Evolutionary conservation across 2,888 invertebrate species (phyloP).

Genomic region (Heptascelio sp.): DNA sequence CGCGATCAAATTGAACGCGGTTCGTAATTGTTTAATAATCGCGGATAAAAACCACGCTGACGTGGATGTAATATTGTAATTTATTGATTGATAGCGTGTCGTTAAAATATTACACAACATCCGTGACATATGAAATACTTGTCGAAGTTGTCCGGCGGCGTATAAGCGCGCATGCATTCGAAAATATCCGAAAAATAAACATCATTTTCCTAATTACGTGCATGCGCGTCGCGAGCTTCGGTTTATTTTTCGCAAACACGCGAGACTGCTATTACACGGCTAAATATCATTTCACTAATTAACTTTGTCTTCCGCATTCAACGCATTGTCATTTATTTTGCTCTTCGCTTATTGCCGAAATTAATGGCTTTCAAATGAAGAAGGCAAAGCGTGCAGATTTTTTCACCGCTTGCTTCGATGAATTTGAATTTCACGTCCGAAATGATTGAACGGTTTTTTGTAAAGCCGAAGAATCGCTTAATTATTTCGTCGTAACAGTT

Average conservation of each 20-base stretch:
- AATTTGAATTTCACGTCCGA: constrained; percentile 22
- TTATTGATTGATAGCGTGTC: constrained; percentile 62
- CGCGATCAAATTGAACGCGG: background rate
- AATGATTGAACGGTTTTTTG: background rate
- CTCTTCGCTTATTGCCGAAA: constrained; percentile 22
- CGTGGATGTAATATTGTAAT: constrained; percentile 47
- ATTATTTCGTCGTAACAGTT: constrained; percentile 47
- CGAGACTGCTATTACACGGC: constrained; percentile 71
- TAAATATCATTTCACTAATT: constrained; percentile 78
- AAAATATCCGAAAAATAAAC: constrained; percentile 72
- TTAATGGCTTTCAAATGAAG: constrained; percentile 7
- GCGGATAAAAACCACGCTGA: background rate
- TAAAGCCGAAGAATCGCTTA: constrained; percentile 29
- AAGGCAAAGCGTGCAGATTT: background rate
- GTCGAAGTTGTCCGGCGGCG: background rate
- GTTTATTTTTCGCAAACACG: constrained; percentile 54
- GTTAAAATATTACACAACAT: constrained; percentile 13
- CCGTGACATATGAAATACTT: constrained; percentile 40
- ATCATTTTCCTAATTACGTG: constrained; percentile 78
- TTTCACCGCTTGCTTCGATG: background rate
- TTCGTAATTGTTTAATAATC: constrained; percentile 29
- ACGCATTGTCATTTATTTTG: constrained; percentile 22
- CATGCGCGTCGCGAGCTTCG: constrained; percentile 21
- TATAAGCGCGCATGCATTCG: constrained; percentile 27
- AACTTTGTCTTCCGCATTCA: constrained; percentile 45